These are phyloP conservation scores for Copidosoma floridanum DNA, from an alignment of 1,140 invertebrate genomes.

Conservation along the genomic window DNA sequence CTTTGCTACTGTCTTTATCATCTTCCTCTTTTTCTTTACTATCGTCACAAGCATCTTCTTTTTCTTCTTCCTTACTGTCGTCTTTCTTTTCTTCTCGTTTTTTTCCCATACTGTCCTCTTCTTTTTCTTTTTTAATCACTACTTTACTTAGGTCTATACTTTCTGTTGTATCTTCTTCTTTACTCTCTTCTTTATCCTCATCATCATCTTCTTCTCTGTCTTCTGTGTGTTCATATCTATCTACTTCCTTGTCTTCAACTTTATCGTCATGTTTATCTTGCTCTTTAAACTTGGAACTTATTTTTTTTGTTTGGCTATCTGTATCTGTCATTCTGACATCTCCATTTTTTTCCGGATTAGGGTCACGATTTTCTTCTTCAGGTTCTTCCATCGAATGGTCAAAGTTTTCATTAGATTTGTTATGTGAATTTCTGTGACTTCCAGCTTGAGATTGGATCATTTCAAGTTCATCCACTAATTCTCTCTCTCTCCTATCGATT, in stretches of 20 bases:
- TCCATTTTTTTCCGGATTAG: conserved; percentile 50
- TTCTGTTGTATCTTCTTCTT: conserved; percentile 1
- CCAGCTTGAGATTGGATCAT: conserved; percentile 48
- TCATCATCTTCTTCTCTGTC: background rate
- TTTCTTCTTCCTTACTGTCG: background rate
- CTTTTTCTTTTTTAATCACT: background rate
- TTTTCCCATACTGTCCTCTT: background rate
- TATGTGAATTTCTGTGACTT: no score
- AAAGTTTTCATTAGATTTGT: conserved; percentile 33
- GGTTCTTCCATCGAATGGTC: conserved; percentile 40
- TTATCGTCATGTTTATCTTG: background rate
- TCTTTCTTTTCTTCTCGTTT: background rate
- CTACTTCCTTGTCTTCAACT: background rate
- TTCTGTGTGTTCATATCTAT: background rate
- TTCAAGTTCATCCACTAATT: conserved; percentile 53
- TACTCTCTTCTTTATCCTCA: conserved; percentile 12
- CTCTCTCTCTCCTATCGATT: conserved; percentile 57
- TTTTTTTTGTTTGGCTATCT: no score
- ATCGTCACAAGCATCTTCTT: conserved; percentile 7
- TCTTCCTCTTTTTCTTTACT: background rate
- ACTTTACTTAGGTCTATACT: no score
- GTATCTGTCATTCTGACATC: background rate
- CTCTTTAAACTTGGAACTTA: no score
- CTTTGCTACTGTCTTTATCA: background rate
- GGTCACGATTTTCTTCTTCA: conserved; percentile 52